Conservation (phyloP, 1,140 invertebrate species). For the Odontomachus brunneus region DNA sequence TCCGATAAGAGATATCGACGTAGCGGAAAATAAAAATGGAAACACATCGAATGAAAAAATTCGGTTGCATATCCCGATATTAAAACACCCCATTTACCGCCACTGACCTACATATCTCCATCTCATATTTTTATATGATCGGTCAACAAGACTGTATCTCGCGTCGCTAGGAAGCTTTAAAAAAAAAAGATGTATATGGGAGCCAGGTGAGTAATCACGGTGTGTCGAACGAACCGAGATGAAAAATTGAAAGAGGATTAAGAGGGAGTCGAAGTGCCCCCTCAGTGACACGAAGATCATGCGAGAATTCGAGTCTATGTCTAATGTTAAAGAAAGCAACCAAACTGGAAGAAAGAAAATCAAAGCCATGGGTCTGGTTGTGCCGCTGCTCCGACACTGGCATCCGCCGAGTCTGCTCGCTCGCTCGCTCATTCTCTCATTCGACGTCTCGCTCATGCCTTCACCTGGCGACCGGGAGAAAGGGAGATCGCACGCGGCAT, state of each 20-base stretch:
- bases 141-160: conserved; percentile 28
- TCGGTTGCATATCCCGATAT: conserved; percentile 30
- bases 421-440: conserved; percentile 31
- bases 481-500: conserved; percentile 4
- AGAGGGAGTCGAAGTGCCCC: background rate
- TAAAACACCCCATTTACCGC: conserved; percentile 37
- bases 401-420: conserved; percentile 33
- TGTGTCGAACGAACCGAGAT: background rate
- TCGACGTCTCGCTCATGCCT: conserved; percentile 24
- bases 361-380: conserved; percentile 20
- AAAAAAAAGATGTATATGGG: background rate
- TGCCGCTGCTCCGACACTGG: conserved; percentile 43
- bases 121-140: conserved; percentile 11
- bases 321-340: background rate
- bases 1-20: conserved; percentile 23
- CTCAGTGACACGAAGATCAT: too few relatives aligned
- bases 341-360: conserved; percentile 28
- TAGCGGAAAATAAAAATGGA: conserved; percentile 9
- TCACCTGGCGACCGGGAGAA: background rate
- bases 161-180: conserved; percentile 3
- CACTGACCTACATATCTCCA: conserved; percentile 27
- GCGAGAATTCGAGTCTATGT: too few relatives aligned
- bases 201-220: background rate
- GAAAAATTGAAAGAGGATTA: conserved; percentile 12
- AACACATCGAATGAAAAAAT: background rate